Conservation (phyloP, 2,797 vertebrate species). For the Poeciliopsis presidionis region DNA sequence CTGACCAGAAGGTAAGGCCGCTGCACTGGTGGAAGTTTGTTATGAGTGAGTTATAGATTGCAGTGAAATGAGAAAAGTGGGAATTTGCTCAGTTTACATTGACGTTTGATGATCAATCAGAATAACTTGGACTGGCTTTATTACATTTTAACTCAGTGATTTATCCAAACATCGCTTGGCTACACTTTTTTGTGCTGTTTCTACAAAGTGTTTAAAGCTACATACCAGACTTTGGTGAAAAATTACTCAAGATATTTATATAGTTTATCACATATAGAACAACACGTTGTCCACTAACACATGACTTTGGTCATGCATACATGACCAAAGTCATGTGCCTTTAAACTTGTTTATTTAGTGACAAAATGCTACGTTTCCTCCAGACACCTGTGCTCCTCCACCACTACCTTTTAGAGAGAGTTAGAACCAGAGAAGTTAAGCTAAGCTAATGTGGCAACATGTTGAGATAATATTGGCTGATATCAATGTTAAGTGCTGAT, state of each 20-base stretch:
- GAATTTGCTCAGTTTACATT: constrained; percentile 78
- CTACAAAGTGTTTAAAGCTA: constrained; percentile 20
- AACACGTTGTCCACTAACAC: not conserved
- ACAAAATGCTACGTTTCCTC: not conserved
- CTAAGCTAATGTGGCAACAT: not conserved
- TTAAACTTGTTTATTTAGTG: not conserved
- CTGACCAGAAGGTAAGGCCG: constrained; percentile 96
- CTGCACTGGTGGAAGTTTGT: constrained; percentile 56
- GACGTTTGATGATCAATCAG: constrained; percentile 64
- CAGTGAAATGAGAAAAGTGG: constrained; percentile 11
- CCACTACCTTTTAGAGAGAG: not conserved
- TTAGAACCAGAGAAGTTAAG: not conserved
- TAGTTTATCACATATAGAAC: not conserved
- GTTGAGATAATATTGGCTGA: no score
- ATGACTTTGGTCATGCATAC: not conserved
- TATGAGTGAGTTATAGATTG: constrained; percentile 76
- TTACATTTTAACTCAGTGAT: constrained; percentile 38
- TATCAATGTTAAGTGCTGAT: no score
- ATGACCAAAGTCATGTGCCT: not conserved
- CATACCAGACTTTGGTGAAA: not conserved
- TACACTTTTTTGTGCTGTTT: constrained; percentile 19
- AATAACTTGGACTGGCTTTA: constrained; percentile 36
- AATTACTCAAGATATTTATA: not conserved
- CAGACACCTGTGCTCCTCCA: not conserved
- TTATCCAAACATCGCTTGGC: constrained; percentile 2